These are phyloP conservation scores for Calyptommatus sinebrachiatus DNA, from an alignment of 2,113 vertebrate species.

Conservation along the genomic window DNA sequence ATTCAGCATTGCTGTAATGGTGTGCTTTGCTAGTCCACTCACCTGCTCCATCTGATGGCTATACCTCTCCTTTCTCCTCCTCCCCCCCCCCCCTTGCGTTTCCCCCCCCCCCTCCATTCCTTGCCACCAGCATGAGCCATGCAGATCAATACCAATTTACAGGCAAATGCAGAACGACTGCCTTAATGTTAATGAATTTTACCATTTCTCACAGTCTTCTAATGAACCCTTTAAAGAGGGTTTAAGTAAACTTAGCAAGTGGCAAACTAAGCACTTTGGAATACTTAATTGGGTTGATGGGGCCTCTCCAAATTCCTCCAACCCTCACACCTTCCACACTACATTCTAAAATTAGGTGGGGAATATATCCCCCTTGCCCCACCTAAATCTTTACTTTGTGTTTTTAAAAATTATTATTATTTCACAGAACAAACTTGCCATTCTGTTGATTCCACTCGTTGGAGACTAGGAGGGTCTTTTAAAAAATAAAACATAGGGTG, in stretches of 20 bases:
- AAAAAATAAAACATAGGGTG: no score
- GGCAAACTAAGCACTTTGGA: constrained; percentile 60
- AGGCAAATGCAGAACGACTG: constrained; percentile 78
- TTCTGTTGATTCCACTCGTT: not conserved
- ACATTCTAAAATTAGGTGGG: constrained; percentile 32
- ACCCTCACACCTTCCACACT: not conserved
- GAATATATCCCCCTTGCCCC: not conserved
- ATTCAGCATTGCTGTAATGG: constrained; percentile 55
- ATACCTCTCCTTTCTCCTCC: constrained; percentile 21
- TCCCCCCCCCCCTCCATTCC: not conserved
- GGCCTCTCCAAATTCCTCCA: not conserved
- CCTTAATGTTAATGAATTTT: constrained; percentile 81
- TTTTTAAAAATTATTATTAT: not conserved
- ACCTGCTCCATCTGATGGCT: constrained; percentile 64
- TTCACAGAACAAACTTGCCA: not conserved
- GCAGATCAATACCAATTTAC: constrained; percentile 82
- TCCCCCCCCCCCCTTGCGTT: not conserved
- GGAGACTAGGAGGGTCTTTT: not conserved
- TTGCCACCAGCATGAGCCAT: constrained; percentile 33
- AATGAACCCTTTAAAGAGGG: constrained; percentile 76
- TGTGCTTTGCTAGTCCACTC: constrained; percentile 51
- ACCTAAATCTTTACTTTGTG: not conserved
- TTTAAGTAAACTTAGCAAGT: constrained; percentile 75
- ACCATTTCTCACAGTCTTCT: constrained; percentile 71
- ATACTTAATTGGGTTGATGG: constrained; percentile 47